Conservation (phyloP, 1,140 invertebrate genomes). For the Caenorhabditis tropicalis region DNA sequence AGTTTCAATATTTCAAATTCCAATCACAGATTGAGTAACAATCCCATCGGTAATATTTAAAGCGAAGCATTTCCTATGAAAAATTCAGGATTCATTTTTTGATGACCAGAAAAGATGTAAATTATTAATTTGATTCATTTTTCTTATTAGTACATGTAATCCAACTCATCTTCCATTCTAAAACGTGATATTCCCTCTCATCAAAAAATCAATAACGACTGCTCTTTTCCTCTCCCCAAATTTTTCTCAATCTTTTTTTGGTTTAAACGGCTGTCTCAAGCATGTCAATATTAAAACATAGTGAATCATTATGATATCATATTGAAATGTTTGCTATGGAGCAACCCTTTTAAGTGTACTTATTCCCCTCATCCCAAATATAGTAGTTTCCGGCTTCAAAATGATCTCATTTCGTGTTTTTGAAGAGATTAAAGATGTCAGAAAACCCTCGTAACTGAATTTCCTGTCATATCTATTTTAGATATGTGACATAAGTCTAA, state of each 20-base stretch:
- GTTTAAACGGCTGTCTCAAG: background rate
- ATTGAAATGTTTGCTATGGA: background rate
- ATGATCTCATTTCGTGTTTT: background rate
- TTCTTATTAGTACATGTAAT: no score
- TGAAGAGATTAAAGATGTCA: background rate
- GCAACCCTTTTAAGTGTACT: background rate
- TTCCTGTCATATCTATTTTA: background rate
- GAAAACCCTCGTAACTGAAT: background rate
- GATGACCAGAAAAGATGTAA: no score
- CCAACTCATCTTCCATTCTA: no score
- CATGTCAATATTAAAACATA: background rate
- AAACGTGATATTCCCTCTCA: no score
- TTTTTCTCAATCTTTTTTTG: background rate
- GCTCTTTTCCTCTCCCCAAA: background rate
- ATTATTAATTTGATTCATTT: no score
- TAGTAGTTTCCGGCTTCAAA: background rate
- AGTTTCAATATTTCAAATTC: no score
- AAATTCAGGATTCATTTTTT: no score
- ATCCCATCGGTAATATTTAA: no score
- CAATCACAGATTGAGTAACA: no score
- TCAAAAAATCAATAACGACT: no score
- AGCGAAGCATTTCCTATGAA: no score
- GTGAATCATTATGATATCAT: slow-evolving; percentile 5
- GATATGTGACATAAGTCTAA: no score
- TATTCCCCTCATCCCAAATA: background rate